A percentile compares a stretch with the other conserved stretches of the same genome.
These are phyloP conservation scores for Spondyliosoma cantharus DNA, from an alignment of 2,797 vertebrate genomes.

Conservation along the genomic window DNA sequence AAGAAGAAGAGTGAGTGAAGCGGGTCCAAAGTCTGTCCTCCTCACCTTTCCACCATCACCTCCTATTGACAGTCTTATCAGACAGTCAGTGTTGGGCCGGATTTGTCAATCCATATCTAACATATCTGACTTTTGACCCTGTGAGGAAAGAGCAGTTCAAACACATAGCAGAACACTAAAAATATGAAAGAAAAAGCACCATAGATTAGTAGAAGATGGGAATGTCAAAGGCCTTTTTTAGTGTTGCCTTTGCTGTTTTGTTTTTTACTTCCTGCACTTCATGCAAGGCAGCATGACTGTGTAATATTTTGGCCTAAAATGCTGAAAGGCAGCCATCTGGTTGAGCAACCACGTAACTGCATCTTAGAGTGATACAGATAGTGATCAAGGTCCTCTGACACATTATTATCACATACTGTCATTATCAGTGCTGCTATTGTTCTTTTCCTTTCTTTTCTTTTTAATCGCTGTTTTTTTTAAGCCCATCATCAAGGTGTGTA, in stretches of 20 bases:
- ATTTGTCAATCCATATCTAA: slow-evolving; percentile 62
- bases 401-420: background rate
- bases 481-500: background rate
- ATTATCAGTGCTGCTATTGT: background rate
- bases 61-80: slow-evolving; percentile 73
- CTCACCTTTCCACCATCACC: slow-evolving; percentile 41
- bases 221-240: background rate
- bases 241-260: background rate
- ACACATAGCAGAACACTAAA: background rate
- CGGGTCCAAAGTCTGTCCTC: slow-evolving; percentile 84
- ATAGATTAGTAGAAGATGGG: background rate
- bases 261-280: slow-evolving; percentile 1
- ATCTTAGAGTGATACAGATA: slow-evolving; percentile 1
- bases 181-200: background rate
- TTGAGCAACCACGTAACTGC: slow-evolving; percentile 39
- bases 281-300: background rate
- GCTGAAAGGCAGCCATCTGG: slow-evolving; percentile 26
- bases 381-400: slow-evolving; percentile 10
- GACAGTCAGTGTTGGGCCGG: slow-evolving; percentile 35
- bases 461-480: too few relatives aligned
- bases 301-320: background rate
- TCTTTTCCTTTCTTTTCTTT: too few relatives aligned
- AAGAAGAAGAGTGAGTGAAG: slow-evolving; percentile 40
- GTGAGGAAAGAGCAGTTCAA: background rate
- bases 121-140: slow-evolving; percentile 75